Conservation (phyloP, 2,113 vertebrate species). For the Microcebus jonahi region DNA sequence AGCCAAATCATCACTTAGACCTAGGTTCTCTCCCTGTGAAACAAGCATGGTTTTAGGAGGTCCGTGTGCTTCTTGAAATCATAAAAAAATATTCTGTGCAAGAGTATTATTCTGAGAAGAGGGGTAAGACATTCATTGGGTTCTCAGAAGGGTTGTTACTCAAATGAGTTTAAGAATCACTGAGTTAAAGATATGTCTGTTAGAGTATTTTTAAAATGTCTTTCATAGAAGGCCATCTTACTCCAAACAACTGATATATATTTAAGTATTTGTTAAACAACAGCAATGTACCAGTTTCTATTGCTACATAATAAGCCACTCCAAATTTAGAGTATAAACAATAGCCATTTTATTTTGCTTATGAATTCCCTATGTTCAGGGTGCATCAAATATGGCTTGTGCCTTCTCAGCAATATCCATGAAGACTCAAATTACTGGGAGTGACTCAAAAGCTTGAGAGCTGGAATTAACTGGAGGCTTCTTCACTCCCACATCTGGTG, state of each 20-base stretch:
- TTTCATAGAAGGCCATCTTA: neutral
- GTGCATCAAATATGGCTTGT: neutral
- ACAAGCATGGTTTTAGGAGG: neutral
- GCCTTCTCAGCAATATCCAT: neutral
- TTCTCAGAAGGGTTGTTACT: neutral
- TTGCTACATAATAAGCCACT: neutral
- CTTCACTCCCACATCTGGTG: neutral
- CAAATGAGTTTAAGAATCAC: neutral
- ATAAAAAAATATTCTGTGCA: neutral
- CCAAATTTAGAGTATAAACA: neutral
- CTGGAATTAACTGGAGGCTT: neutral
- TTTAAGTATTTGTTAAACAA: neutral
- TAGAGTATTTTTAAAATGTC: neutral
- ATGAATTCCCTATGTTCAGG: neutral
- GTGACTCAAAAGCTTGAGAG: neutral
- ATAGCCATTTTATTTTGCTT: neutral
- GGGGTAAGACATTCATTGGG: neutral
- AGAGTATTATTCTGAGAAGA: neutral
- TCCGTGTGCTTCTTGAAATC: neutral
- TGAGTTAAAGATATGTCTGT: neutral
- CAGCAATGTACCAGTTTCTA: neutral
- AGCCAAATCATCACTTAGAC: neutral
- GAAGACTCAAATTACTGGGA: neutral
- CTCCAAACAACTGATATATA: neutral
- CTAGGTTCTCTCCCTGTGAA: neutral